phyloP scores from a whole-genome alignment of 2,888 invertebrate genomes.

The Cancer borealis region DNA sequence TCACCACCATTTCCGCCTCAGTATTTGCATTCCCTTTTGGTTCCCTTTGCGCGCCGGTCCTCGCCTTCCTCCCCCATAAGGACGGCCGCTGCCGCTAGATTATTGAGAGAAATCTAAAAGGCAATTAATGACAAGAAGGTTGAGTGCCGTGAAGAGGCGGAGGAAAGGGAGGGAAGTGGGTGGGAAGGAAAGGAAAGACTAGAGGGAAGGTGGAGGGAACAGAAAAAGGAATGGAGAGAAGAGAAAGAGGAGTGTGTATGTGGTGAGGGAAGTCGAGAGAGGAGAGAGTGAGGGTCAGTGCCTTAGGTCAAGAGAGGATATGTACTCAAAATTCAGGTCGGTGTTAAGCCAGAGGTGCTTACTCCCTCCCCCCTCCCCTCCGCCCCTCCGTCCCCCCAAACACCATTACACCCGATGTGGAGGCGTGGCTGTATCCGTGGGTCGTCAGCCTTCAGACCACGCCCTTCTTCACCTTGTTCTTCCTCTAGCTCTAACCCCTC shows the following conservation, averaged over 20 bases:
- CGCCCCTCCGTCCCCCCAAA: not conserved
- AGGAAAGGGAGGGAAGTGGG: not conserved
- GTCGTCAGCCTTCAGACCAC: not conserved
- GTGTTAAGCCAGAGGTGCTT: not conserved
- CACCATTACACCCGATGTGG: conserved; percentile 3
- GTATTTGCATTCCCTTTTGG: not conserved
- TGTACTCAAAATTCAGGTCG: conserved; percentile 28
- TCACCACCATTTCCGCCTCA: not conserved
- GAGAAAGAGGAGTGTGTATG: not conserved
- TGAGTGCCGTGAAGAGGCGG: not conserved
- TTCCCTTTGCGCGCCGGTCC: not conserved
- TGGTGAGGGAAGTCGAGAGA: not conserved
- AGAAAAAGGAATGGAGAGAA: not conserved
- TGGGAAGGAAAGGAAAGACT: not conserved
- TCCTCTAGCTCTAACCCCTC: not conserved
- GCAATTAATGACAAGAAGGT: conserved; percentile 29
- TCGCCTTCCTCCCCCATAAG: not conserved
- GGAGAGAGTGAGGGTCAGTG: not conserved
- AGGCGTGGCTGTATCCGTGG: not conserved
- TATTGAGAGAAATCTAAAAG: conserved; percentile 15
- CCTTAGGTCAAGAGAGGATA: conserved; percentile 37
- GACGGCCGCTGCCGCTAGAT: not conserved
- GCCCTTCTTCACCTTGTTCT: not conserved
- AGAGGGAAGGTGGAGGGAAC: not conserved
- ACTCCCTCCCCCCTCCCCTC: not conserved